Percentiles rank a stretch among this genome's conserved stretches.
phyloP scores from a whole-genome alignment of 2,888 invertebrate species.

The Apodemia mormo region DNA sequence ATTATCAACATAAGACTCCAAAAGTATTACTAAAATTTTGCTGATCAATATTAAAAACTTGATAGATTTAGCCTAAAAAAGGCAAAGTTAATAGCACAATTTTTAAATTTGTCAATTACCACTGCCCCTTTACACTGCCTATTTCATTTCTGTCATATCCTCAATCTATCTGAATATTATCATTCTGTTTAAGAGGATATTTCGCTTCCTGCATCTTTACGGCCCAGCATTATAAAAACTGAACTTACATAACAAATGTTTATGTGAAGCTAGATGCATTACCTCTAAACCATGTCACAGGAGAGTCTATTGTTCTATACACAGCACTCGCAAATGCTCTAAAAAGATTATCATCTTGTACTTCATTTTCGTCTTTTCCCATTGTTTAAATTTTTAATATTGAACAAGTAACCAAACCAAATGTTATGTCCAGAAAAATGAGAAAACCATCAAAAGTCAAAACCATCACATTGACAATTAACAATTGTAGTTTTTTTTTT shows the following conservation, averaged over 20 bases:
- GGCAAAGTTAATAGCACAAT: too few species aligned
- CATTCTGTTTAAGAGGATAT: neutral
- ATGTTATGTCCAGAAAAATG: neutral
- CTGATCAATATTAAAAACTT: too few species aligned
- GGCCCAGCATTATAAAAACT: conserved; percentile 34
- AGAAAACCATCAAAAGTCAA: neutral
- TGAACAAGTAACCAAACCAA: neutral
- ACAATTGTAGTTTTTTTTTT: neutral
- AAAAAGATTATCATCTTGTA: conserved; percentile 66
- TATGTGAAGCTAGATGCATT: conserved; percentile 39
- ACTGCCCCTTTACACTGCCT: neutral
- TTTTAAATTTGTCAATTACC: too few species aligned
- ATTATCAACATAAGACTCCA: too few species aligned
- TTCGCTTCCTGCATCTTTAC: neutral
- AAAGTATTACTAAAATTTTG: too few species aligned
- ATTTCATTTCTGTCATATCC: neutral
- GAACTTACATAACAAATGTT: conserved; percentile 60
- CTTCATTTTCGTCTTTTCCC: conserved; percentile 43
- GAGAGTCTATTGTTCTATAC: conserved; percentile 83
- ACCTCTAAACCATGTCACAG: conserved; percentile 90
- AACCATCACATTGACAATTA: neutral
- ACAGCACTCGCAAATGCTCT: conserved; percentile 80
- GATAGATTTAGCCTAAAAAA: too few species aligned
- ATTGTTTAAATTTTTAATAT: conserved; percentile 40
- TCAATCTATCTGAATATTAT: neutral